These are phyloP conservation scores for Salticus scenicus DNA, from an alignment of 2,888 invertebrate species.

Conservation along the genomic window DNA sequence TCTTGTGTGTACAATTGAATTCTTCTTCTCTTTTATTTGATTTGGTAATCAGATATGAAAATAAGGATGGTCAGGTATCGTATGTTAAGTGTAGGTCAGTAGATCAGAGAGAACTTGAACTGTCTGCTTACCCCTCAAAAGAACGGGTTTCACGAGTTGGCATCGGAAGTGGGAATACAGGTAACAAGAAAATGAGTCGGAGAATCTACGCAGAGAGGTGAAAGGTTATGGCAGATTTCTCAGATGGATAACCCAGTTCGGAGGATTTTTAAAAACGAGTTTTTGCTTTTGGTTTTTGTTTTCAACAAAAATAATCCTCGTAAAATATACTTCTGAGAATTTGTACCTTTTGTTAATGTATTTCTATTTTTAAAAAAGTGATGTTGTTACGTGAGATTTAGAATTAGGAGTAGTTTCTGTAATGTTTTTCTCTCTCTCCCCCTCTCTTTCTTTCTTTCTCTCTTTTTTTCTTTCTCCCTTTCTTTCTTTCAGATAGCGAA, in stretches of 20 bases:
- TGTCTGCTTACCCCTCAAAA: background rate
- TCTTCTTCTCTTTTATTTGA: background rate
- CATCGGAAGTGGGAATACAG: background rate
- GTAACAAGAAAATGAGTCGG: background rate
- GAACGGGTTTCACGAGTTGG: constrained; percentile 20
- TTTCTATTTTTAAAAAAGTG: no score
- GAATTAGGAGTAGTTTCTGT: no score
- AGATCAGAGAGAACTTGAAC: constrained; percentile 31
- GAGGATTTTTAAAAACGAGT: background rate
- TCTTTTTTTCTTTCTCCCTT: no score
- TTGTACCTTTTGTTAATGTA: no score
- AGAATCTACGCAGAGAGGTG: background rate
- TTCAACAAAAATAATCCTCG: no score
- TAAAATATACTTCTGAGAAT: no score
- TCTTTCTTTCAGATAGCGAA: no score
- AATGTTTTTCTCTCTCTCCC: no score
- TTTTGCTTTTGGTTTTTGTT: no score
- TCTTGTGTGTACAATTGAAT: constrained; percentile 1
- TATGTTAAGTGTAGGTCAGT: constrained; percentile 13
- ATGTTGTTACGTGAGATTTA: no score
- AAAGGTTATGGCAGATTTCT: background rate
- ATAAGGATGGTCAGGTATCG: background rate
- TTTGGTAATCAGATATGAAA: background rate
- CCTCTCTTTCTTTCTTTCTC: no score
- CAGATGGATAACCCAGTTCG: constrained; percentile 1